Evolutionary conservation across 2,113 vertebrate genomes (phyloP), one percentile per base, ranked within the genome.

Genomic region (Datnioides undecimradiatus): DNA sequence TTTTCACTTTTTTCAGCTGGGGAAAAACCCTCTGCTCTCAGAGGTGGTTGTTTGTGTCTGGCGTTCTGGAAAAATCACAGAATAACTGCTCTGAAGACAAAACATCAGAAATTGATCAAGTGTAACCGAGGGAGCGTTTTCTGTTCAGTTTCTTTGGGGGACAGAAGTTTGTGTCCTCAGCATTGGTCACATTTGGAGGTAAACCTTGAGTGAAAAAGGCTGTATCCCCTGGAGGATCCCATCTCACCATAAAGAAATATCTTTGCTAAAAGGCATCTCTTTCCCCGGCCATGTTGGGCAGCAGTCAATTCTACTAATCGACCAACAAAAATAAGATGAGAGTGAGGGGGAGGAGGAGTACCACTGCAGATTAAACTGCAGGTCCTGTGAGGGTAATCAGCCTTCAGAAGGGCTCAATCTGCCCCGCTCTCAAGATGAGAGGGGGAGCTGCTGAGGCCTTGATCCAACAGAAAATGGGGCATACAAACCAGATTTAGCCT

Each of bases 321-420:
- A 54, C 51, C 80, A 57, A 25, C 19, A 68, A 63, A 58, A 76
- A 51, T 38, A 14, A 79, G 57, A 65, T 10, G 52, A 71, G 65
- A 51, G 19, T 51, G 21, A 73, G 27, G 21, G 68, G 27, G 38
- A 80, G 45, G 21, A 63, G 25, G 27, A 66, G 62, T 8, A 29
- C n/a, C 25, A 3, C 1, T 49, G 29, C 21, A 36, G 75, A 74
- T 86, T 46, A 70, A 74, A 68, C 36, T 27, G 34, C 45, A 13
- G 9, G 40, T 51, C 60, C 29, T 48, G 33, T 68, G 69, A 69
- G 57, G 8, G 45, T 75, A 55, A 79, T 82, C 58, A 31, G 40
- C 19, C 62, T 67, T 59, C 19, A 54, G 45, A 67, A 11, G 34
- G 27, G 45, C 57, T 82, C 41, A 27, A 27, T 58, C 69, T 81